These are phyloP conservation scores for Sinonovacula constricta DNA, from an alignment of 1,140 invertebrate genomes.

Conservation along the genomic window DNA sequence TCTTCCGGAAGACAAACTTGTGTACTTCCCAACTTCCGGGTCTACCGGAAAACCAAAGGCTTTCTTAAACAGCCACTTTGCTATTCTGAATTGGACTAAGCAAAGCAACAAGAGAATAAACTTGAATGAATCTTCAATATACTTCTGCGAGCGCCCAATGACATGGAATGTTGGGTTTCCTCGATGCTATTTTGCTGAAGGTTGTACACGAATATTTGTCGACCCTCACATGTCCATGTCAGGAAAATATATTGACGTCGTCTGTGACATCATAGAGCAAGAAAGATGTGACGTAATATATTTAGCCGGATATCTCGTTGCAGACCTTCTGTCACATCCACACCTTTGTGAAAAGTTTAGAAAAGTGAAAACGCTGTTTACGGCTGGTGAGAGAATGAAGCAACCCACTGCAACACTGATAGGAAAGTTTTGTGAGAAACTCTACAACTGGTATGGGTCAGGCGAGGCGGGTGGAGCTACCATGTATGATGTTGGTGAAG, in stretches of 20 bases:
- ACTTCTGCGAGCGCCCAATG: slow-evolving; percentile 27
- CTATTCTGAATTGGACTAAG: slow-evolving; percentile 39
- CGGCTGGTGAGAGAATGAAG: neutral
- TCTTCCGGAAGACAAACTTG: slow-evolving; percentile 33
- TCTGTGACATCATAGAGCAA: slow-evolving; percentile 28
- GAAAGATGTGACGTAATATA: slow-evolving; percentile 32
- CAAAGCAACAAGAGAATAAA: neutral
- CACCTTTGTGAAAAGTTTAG: slow-evolving; percentile 9
- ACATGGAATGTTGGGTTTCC: slow-evolving; percentile 53
- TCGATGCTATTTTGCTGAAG: slow-evolving; percentile 46
- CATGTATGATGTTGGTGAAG: neutral
- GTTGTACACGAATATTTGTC: slow-evolving; percentile 37
- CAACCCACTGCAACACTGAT: neutral
- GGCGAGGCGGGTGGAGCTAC: slow-evolving; percentile 19
- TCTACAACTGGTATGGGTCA: slow-evolving; percentile 24
- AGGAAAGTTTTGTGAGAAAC: neutral
- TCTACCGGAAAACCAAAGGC: slow-evolving; percentile 39
- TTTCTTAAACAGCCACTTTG: slow-evolving; percentile 18
- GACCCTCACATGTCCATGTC: neutral
- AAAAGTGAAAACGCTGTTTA: neutral
- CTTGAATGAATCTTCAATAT: slow-evolving; percentile 5
- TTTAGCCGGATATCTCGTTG: slow-evolving; percentile 16
- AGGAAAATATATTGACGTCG: slow-evolving; percentile 3
- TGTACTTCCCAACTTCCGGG: slow-evolving; percentile 33
- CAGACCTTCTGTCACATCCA: neutral